Percentiles rank a stretch among this genome's conserved stretches.
Conservation (phyloP, 1,140 invertebrate species). For the Tribolium madens region DNA sequence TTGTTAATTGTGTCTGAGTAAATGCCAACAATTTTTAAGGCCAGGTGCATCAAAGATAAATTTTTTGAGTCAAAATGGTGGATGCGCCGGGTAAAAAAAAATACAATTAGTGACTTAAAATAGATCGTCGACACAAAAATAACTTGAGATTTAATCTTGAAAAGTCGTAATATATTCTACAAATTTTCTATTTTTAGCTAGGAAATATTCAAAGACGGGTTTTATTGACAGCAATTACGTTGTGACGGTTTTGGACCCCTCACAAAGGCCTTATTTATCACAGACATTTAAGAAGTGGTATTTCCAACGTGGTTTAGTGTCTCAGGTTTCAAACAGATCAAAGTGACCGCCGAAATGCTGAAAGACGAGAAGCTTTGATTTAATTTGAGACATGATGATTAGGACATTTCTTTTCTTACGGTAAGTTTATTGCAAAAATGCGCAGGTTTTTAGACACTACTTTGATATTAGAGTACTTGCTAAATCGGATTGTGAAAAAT, state of each 20-base stretch:
- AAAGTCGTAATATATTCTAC: background rate
- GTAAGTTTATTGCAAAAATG: background rate
- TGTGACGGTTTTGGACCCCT: background rate
- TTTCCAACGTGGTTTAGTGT: background rate
- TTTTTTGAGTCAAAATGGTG: background rate
- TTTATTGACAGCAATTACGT: conserved; percentile 1
- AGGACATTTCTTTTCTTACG: background rate
- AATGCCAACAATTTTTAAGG: background rate
- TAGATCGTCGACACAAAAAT: too few species aligned
- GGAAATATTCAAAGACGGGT: background rate
- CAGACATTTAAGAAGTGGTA: background rate
- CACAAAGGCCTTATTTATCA: background rate
- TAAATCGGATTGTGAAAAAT: too few species aligned
- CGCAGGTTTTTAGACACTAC: background rate
- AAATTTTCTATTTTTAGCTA: background rate
- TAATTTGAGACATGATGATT: background rate
- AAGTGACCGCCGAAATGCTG: background rate
- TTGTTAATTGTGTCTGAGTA: too few species aligned
- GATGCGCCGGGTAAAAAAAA: background rate
- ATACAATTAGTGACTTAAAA: too few species aligned
- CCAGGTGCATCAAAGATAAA: background rate
- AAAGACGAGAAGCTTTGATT: background rate
- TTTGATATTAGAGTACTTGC: too few species aligned
- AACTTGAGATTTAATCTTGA: too few species aligned
- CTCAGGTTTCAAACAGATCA: background rate